Base-by-base conservation (phyloP, 2,113 vertebrate genomes). In the Haliaeetus leucogaster region DNA sequence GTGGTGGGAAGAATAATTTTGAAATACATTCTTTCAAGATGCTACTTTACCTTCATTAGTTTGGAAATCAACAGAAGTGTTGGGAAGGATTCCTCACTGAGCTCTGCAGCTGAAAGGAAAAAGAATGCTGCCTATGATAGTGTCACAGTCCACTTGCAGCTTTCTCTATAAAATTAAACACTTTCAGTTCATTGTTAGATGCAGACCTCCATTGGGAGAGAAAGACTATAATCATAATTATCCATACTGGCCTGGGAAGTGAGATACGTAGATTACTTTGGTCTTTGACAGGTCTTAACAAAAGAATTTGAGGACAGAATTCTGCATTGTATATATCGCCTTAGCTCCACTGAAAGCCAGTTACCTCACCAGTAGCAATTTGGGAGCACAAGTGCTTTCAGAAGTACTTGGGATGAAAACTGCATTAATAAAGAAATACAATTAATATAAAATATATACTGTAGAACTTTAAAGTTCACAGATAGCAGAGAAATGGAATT, bases 41-140 rank as follows among this genome's bases (percentile, higher is more conserved):
- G 42, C 10, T 80, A 62, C 40, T 59, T 97, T 98, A 99, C 99
- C 99, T 99, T 99, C 99, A 99, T 99, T 40, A 99, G 96, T 94
- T 99, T 99, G 93, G 98, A 99, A 65, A 99, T 99, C 63, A 99
- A 74, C 36, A 99, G 98, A 66, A 99, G 97, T 1, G 99, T 99
- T 7, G 99, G 98, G 93, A 99, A 99, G 11, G 99, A 98, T 89
- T 99, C 99, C 79, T 99, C 99, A 79, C 98, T 99, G 72, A 99
- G 98, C 95, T 99, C 99, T 71, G 99, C 98, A 97, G 98, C 99
- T 99, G 82, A 26, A 97, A 97, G 93, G 53, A 93, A 94, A 80
- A 32, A 82, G 27, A 45, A 16, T 56, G 66, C 70, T 59, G 29
- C 14, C 38, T 27, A 10, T 58, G 40, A 68, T 11, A 66, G 12